phyloP scores from a whole-genome alignment of 2,113 vertebrate species.

The Plestiodon gilberti region DNA sequence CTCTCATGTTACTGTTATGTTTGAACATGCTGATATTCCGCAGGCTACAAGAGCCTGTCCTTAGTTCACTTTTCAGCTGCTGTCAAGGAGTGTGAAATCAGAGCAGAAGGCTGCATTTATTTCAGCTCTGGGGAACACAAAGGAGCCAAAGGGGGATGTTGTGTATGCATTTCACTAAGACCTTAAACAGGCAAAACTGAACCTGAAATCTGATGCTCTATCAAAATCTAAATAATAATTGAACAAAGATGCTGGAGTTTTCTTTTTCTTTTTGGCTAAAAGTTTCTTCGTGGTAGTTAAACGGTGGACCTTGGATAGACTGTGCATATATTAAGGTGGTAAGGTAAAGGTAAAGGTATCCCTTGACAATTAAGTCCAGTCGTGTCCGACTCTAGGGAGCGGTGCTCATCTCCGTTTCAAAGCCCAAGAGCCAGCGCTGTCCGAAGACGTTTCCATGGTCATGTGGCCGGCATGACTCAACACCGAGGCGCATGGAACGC shows the following conservation, averaged over 20 bases:
- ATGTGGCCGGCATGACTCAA: too few relatives aligned
- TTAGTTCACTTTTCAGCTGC: slow-evolving; percentile 1
- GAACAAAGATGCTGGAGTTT: background rate
- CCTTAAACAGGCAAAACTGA: background rate
- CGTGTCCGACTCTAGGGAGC: too few relatives aligned
- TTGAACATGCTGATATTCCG: background rate
- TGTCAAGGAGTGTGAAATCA: background rate
- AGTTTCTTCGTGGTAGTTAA: background rate
- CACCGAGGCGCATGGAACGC: too few relatives aligned
- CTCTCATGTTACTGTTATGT: background rate
- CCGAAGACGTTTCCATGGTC: too few relatives aligned
- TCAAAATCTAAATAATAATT: slow-evolving; percentile 9
- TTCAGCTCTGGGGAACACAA: background rate
- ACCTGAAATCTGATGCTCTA: background rate
- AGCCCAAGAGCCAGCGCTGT: too few relatives aligned
- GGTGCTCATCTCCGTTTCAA: too few relatives aligned
- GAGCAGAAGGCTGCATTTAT: background rate
- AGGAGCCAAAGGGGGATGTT: background rate
- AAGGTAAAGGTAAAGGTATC: too few relatives aligned
- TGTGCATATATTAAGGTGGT: background rate
- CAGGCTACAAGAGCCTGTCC: background rate
- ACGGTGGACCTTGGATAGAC: background rate
- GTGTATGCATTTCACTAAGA: background rate
- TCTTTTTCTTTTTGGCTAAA: background rate
- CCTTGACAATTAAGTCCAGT: too few relatives aligned